These are phyloP conservation scores for Saccopteryx leptura DNA, from an alignment of 2,113 vertebrate genomes.

Conservation along the genomic window DNA sequence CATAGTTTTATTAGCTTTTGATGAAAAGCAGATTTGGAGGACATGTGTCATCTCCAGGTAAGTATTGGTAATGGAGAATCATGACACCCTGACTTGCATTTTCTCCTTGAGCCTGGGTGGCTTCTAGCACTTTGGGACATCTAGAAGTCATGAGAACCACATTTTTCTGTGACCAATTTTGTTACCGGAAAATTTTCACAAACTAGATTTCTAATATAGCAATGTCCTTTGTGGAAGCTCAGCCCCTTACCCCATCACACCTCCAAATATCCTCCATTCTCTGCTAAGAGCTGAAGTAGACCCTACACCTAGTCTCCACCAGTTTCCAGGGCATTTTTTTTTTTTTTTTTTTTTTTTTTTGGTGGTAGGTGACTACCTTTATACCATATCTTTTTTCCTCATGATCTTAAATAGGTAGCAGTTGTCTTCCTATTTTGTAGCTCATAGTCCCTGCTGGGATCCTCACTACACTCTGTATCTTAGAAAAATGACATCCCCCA, in stretches of 20 bases:
- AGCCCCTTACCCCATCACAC: background rate
- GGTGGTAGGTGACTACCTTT: background rate
- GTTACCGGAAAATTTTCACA: background rate
- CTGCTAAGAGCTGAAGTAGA: background rate
- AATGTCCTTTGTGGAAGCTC: background rate
- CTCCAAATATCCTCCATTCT: no score
- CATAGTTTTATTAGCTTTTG: slow-evolving; percentile 3
- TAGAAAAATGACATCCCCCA: background rate
- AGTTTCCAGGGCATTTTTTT: no score
- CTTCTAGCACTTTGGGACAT: background rate
- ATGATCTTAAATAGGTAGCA: background rate
- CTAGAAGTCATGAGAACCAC: background rate
- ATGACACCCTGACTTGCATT: no score
- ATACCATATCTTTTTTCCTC: background rate
- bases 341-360: background rate
- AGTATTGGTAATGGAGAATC: background rate
- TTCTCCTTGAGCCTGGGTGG: background rate
- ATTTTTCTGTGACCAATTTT: slow-evolving; percentile 12
- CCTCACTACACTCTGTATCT: background rate
- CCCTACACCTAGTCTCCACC: background rate
- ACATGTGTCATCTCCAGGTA: background rate
- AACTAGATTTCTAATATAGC: background rate
- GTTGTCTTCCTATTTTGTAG: background rate
- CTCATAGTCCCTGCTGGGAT: background rate
- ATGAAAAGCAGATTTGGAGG: background rate